phyloP scores from a whole-genome alignment of 2,113 vertebrate genomes.

The Nyctibius bracteatus region DNA sequence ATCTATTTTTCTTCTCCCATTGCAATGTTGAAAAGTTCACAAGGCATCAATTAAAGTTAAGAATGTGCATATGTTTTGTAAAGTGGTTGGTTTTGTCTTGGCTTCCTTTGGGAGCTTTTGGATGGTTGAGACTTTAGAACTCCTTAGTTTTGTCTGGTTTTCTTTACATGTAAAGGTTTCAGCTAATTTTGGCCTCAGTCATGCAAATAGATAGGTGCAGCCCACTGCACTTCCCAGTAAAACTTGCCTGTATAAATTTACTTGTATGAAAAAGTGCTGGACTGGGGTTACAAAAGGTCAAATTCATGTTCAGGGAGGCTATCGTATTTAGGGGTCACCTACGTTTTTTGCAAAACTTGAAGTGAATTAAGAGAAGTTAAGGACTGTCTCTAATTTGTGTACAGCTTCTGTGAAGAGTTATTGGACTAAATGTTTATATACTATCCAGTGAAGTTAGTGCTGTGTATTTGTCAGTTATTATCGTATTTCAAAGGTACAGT shows the following conservation, averaged over 20 bases:
- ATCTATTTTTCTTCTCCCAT: not conserved
- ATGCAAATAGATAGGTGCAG: not conserved
- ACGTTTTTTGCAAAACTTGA: not conserved
- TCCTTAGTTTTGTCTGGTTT: not conserved
- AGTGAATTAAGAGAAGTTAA: not conserved
- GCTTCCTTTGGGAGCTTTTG: not conserved
- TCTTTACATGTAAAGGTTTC: not conserved
- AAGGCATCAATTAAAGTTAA: not conserved
- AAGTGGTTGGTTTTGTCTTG: not conserved
- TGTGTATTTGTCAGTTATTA: not conserved
- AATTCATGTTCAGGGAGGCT: not conserved
- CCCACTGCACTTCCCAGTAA: not conserved
- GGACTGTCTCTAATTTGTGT: not conserved
- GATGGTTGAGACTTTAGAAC: not conserved
- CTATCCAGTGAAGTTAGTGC: not conserved
- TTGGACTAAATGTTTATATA: not conserved
- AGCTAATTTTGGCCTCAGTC: not conserved
- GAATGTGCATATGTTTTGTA: not conserved
- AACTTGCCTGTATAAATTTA: not conserved
- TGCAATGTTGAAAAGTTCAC: not conserved
- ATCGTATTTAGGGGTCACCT: fast-evolving
- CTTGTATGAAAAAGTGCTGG: not conserved
- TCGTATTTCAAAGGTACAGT: not conserved
- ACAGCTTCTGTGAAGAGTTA: not conserved
- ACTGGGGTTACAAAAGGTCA: not conserved